Percentiles rank a stretch among this genome's conserved stretches.
These are phyloP conservation scores for Wiebesia pumilae DNA, from an alignment of 1,140 invertebrate species.

Conservation along the genomic window DNA sequence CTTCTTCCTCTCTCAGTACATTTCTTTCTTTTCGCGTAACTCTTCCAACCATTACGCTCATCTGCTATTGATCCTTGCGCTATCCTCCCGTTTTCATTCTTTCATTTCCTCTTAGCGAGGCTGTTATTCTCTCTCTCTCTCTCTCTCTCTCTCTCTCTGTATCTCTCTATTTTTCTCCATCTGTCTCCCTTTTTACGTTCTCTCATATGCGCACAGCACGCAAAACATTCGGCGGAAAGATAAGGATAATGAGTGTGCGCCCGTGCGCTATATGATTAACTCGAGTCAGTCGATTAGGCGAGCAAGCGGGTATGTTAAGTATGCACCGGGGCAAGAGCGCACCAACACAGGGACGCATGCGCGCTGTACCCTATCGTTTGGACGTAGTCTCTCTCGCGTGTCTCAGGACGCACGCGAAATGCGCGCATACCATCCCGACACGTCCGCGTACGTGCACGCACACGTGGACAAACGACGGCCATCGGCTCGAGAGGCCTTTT, in stretches of 20 bases:
- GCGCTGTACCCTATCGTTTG: background rate
- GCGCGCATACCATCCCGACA: background rate
- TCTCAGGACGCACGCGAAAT: background rate
- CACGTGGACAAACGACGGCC: too few species aligned
- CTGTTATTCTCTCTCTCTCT: background rate
- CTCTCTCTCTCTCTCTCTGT: background rate
- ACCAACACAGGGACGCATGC: background rate
- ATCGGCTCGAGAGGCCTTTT: too few species aligned
- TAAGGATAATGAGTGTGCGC: conserved; percentile 48
- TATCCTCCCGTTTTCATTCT: background rate
- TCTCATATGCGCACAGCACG: background rate
- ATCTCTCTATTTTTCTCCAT: background rate
- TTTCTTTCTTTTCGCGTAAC: background rate
- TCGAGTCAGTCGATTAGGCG: conserved; percentile 44
- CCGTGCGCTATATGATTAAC: conserved; percentile 36
- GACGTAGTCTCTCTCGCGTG: background rate
- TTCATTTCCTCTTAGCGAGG: background rate
- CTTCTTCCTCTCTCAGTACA: background rate
- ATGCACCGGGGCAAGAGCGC: background rate
- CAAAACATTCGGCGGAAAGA: conserved; percentile 33
- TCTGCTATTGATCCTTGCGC: background rate
- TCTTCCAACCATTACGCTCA: background rate
- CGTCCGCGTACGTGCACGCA: too few species aligned
- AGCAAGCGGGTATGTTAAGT: conserved; percentile 43
- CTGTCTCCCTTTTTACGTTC: background rate